Base-by-base conservation (phyloP, 2,888 invertebrate species). In the Harpagoxenus sublaevis region DNA sequence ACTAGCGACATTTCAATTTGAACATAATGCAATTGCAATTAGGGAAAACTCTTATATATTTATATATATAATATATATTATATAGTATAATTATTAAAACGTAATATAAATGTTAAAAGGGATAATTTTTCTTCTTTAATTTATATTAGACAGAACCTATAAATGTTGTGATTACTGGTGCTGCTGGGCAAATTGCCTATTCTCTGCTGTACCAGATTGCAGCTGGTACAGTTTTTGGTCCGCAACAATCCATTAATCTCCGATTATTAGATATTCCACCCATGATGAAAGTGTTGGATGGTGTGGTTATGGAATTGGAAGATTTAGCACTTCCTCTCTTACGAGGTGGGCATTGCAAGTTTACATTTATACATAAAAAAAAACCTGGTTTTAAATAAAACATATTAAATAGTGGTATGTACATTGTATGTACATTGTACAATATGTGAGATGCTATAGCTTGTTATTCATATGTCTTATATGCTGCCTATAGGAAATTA, bases 111-210 rank as follows among this genome's bases (percentile, higher is more conserved):
- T 68, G 3, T 79, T n/a, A 0, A 66, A 53, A 6, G 6, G 3
- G 42, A 31, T 57, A 31, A 78, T 35, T 42, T 18, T 48, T 3
- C n/a, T 53, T 65, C 9, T 31, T 55, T 55, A 48, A 66, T 83
- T 68, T 79, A 31, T 68, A 84, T 84, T 95, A 98, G 97, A 96
- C 96, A 93, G 97, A 97, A 95, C 98, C 99, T 94, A 97, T 99
- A 93, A 97, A 97, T 96, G 98, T 99, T 89, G 97, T 99, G 85
- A 98, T 99, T 48, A 99, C 99, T 79, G 99, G 99, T 86, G 99
- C 99, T 92, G 99, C 99, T 86, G 99, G 99, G 28, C 99, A 99
- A 96, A 99, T 99, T 92, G 99, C 99, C 85, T 99, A 99, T 95
- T 99, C 99, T 2, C 96, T 99, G 65, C 96, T 99, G 18, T 98